Base-by-base conservation (phyloP, 2,888 invertebrate genomes). In the Mylabris sibirica region DNA sequence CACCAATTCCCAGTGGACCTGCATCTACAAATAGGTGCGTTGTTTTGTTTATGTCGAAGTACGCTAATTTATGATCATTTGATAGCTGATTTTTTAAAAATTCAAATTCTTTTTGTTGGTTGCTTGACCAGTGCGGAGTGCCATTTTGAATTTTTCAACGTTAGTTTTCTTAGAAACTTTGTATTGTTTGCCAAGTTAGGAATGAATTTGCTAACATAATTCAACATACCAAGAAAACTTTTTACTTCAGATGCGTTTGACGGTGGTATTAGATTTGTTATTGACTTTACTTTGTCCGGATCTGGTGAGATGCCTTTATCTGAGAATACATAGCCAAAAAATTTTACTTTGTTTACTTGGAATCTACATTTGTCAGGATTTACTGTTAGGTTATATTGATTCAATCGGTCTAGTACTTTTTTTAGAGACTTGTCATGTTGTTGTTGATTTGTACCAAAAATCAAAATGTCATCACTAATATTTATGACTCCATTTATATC, bases 111-210 rank as follows among this genome's bases (percentile, higher is more conserved):
- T 22, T 34, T 53, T 70, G 30, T 65, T 57, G 41, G 60, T 63
- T 26, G 61, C 38, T 64, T 30, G n/a, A 76, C 89, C 6, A 85
- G 85, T 57, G 86, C 88, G 9, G 89, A 85, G 85, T 57, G 86
- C 88, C 11, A 89, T 89, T 78, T 88, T 88, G 22, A 26, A 34
- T 67, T 60, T 35, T 67, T 70, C 20, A 59, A 26, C 3, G 62
- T 61, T 34, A 70, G 17, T 26, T 67, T n/a, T 53, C 67, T 49
- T 30, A 70, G 6, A 12, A n/a, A 17, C n/a, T 38, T 53, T 12
- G 70, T 70, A 6, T 59, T 62, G 20, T 64, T 34, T 17, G 72
- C 59, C 2, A 71, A 41, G 57, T 67, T 69, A 8, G 69, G 73
- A 12, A 73, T 38, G 64, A 73, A 71, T 64, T 68, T 66, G 34